These are phyloP conservation scores for Pediacus dermestoides DNA, from an alignment of 2,888 invertebrate genomes.

Conservation along the genomic window DNA sequence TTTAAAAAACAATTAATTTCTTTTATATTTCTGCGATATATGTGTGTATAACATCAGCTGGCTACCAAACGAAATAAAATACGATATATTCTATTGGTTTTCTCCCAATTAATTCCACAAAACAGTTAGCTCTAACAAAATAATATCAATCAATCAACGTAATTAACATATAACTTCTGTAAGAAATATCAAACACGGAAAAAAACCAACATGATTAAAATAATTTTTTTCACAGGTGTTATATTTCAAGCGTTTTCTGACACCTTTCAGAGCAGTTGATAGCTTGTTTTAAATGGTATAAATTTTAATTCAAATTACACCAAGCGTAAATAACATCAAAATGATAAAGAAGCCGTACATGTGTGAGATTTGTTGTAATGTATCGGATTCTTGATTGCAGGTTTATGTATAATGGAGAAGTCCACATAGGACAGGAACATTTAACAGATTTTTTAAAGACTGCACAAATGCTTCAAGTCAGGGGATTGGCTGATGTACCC, in stretches of 20 bases:
- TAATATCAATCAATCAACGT: not conserved
- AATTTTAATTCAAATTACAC: conserved; percentile 10
- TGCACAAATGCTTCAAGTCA: conserved; percentile 81
- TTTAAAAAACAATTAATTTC: too few relatives aligned
- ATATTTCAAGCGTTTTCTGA: conserved; percentile 19
- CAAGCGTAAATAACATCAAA: conserved; percentile 14
- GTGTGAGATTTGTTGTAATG: conserved; percentile 1
- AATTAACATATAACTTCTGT: not conserved
- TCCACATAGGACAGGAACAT: conserved; percentile 84
- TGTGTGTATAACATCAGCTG: too few relatives aligned
- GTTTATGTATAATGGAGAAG: conserved; percentile 92
- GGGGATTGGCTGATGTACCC: conserved; percentile 80
- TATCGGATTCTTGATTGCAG: conserved; percentile 45
- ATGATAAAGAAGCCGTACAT: conserved; percentile 10
- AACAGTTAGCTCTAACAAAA: not conserved
- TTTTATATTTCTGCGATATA: too few relatives aligned
- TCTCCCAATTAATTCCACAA: too few relatives aligned
- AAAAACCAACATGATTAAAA: not conserved
- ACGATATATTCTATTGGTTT: too few relatives aligned
- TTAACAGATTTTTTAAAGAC: conserved; percentile 82
- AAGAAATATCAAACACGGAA: not conserved
- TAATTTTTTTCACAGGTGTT: conserved; percentile 10
- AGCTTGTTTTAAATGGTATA: conserved; percentile 20
- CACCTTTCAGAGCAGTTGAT: conserved; percentile 26
- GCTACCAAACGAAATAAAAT: too few relatives aligned